phyloP scores from a whole-genome alignment of 2,113 vertebrate genomes.

The Mionectes macconnelli region DNA sequence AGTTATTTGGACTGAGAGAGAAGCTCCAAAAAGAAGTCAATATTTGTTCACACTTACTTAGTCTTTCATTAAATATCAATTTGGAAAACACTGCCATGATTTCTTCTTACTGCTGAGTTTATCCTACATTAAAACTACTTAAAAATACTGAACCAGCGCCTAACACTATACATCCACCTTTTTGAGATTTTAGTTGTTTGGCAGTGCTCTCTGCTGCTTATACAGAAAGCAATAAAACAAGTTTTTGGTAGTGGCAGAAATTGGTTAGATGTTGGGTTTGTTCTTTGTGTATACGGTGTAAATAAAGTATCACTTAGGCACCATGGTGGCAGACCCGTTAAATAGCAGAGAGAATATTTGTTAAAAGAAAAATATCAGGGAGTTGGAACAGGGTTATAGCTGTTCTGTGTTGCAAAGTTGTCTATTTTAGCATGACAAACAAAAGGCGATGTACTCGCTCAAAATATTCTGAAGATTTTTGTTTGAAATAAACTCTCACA shows the following conservation, averaged over 20 bases:
- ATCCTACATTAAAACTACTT: not conserved
- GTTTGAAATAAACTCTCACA: not conserved
- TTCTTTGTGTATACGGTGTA: not conserved
- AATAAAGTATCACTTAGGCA: not conserved
- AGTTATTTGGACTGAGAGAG: not conserved
- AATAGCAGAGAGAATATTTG: not conserved
- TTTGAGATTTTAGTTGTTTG: conserved; percentile 12
- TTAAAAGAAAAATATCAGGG: not conserved
- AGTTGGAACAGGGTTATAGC: not conserved
- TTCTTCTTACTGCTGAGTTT: conserved; percentile 10
- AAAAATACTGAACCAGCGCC: not conserved
- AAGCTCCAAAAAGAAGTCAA: not conserved
- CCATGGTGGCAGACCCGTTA: not conserved
- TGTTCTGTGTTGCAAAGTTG: not conserved
- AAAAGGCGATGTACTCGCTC: not conserved
- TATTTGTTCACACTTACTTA: conserved; percentile 37
- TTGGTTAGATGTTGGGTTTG: not conserved
- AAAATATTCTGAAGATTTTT: not conserved
- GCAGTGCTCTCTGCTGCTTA: not conserved
- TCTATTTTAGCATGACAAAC: not conserved
- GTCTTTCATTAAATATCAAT: conserved; percentile 20
- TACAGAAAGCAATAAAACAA: not conserved
- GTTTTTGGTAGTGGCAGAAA: not conserved
- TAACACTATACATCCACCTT: not conserved
- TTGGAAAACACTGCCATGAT: not conserved